phyloP scores from a whole-genome alignment of 2,888 invertebrate genomes.

The Thecophora atra region DNA sequence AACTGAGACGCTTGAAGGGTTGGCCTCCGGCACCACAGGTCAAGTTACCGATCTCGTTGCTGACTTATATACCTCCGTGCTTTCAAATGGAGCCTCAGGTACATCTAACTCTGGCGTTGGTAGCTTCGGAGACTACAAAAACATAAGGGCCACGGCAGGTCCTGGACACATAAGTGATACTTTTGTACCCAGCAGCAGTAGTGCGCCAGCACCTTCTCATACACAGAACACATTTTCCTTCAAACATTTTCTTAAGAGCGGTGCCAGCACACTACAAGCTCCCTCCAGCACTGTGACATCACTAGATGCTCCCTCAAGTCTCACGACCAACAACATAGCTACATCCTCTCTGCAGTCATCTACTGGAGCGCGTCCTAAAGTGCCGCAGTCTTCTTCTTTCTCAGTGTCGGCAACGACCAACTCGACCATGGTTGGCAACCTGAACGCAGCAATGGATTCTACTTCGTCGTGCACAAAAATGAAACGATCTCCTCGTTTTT shows the following conservation, averaged over 20 bases:
- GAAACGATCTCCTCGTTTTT: constrained; percentile 66
- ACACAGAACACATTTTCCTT: constrained; percentile 81
- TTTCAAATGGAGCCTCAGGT: constrained; percentile 40
- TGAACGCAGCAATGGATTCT: constrained; percentile 33
- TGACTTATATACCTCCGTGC: constrained; percentile 50
- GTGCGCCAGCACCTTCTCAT: constrained; percentile 39
- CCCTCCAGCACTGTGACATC: constrained; percentile 51
- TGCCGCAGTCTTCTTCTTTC: constrained; percentile 66
- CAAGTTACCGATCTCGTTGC: constrained; percentile 57
- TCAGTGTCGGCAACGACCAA: constrained; percentile 43
- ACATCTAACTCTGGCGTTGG: constrained; percentile 26
- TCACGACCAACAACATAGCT: constrained; percentile 27
- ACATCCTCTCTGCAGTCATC: constrained; percentile 55
- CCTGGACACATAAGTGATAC: constrained; percentile 31
- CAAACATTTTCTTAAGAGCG: constrained; percentile 82
- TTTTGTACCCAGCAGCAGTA: constrained; percentile 26
- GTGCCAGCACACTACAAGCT: constrained; percentile 61
- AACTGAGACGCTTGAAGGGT: not conserved
- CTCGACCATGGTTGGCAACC: constrained; percentile 50
- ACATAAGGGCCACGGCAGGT: constrained; percentile 51
- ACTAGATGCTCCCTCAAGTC: constrained; percentile 43
- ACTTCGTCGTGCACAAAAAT: constrained; percentile 57
- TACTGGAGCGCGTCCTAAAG: constrained; percentile 83
- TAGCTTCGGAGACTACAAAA: constrained; percentile 54
- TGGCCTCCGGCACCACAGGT: constrained; percentile 39